Evolutionary conservation across 2,888 invertebrate species (phyloP), one percentile per base, ranked within the genome.

Genomic region (Tenthredo livida): DNA sequence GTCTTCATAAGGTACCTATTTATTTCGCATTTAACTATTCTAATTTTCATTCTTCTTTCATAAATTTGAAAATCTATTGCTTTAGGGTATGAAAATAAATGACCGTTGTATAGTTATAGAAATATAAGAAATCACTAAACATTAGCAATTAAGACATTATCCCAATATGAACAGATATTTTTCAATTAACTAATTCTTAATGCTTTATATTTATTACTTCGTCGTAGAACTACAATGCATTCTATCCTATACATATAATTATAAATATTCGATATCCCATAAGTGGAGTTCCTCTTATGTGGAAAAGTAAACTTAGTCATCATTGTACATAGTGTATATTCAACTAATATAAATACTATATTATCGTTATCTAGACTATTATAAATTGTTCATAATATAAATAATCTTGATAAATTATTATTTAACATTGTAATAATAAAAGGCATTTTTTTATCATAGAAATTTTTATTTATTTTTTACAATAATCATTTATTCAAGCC

Each of bases 301-400:
- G 21, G 9, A 21, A 12, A 10, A 73, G 33, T 43, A 43, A 43
- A 3, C 15, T 7, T 33, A 17, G 43, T 73, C 21, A 40, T 43
- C 21, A 73, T 73, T 77, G 77, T 77, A 77, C 25, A 77, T 77
- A 77, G 50, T 77, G 77, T 77, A 77, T 77, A 77, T 77, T 54
- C 17, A 54, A 77, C 43, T 33, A 33, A 54, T 77, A 77, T 54
- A 77, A 77, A 77, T 54, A 77, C 77, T 54, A 77, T 73, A 54
- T 77, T 54, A 77, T 50, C 50, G 77, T 17, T 77, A 77, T 73
- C 25, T 40, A 43, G 21, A 73, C 37, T 29, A 77, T 77, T 54
- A 77, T 50, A 9, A 54, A 77, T 10, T 77, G 54, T 50, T 77
- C 17, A 50, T 29, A 25, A 21, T 43, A 43, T 43, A n/a, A 72